Conservation (phyloP, 2,113 vertebrate genomes). For the Saguinus midas region DNA sequence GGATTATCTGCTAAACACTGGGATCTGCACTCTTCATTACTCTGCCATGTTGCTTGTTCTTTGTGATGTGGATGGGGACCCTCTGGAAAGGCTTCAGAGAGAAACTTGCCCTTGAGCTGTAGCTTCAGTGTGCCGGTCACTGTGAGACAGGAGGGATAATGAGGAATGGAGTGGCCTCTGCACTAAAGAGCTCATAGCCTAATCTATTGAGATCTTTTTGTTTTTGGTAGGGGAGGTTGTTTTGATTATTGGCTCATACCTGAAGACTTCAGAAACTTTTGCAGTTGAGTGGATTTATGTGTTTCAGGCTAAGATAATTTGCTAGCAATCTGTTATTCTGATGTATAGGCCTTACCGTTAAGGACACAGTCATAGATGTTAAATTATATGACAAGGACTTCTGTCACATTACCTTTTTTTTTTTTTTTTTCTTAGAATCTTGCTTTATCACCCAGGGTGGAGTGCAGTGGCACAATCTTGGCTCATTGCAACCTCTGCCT, state of each 20-base stretch:
- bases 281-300: slow-evolving; percentile 28
- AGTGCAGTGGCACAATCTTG: too few relatives aligned
- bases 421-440: background rate
- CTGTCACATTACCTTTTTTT: background rate
- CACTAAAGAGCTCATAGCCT: background rate
- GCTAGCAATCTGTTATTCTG: background rate
- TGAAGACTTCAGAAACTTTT: slow-evolving; percentile 33
- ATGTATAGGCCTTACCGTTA: slow-evolving; percentile 9
- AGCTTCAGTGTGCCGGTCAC: background rate
- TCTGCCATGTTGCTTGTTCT: background rate
- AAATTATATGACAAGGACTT: background rate
- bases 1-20: background rate
- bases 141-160: background rate
- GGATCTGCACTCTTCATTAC: background rate
- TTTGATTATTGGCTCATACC: slow-evolving; percentile 28
- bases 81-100: background rate
- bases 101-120: background rate
- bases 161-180: background rate
- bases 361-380: background rate
- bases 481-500: too few relatives aligned
- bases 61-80: background rate
- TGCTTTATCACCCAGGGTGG: too few relatives aligned
- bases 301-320: background rate
- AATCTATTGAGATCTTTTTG: background rate
- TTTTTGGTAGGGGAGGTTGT: background rate